A percentile compares a stretch with the other conserved stretches of the same genome.
Evolutionary conservation across 2,888 invertebrate species (phyloP).

Genomic region (Drosophila longiperda): DNA sequence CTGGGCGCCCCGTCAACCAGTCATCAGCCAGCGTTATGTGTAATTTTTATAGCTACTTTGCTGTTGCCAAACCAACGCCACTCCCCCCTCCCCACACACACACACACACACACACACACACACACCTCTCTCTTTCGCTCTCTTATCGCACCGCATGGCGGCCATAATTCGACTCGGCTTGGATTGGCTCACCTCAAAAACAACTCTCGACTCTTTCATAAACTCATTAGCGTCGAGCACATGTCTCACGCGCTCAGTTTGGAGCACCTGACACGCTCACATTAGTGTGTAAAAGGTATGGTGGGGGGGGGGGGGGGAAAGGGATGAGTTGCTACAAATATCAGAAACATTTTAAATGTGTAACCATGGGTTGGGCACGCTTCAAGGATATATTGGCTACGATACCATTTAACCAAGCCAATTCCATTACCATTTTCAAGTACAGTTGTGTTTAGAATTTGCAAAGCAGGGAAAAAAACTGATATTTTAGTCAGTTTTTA

Average conservation of each 20-base stretch:
- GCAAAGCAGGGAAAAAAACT: background rate
- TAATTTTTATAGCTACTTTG: slow-evolving; percentile 61
- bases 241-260: slow-evolving; percentile 56
- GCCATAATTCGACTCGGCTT: slow-evolving; percentile 36
- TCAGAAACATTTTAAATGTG: background rate
- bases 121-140: background rate
- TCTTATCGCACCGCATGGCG: slow-evolving; percentile 50
- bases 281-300: background rate
- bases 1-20: slow-evolving; percentile 30
- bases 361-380: background rate
- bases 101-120: background rate
- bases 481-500: background rate
- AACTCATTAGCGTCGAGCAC: slow-evolving; percentile 61
- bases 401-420: background rate
- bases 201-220: slow-evolving; percentile 42
- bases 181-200: slow-evolving; percentile 3
- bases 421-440: background rate
- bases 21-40: slow-evolving; percentile 52
- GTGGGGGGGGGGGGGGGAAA: too few species aligned
- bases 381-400: background rate
- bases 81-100: background rate
- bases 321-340: background rate
- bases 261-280: slow-evolving; percentile 36
- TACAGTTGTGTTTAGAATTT: background rate
- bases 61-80: slow-evolving; percentile 6